phyloP scores from a whole-genome alignment of 2,113 vertebrate species.

The Meriones unguiculatus region DNA sequence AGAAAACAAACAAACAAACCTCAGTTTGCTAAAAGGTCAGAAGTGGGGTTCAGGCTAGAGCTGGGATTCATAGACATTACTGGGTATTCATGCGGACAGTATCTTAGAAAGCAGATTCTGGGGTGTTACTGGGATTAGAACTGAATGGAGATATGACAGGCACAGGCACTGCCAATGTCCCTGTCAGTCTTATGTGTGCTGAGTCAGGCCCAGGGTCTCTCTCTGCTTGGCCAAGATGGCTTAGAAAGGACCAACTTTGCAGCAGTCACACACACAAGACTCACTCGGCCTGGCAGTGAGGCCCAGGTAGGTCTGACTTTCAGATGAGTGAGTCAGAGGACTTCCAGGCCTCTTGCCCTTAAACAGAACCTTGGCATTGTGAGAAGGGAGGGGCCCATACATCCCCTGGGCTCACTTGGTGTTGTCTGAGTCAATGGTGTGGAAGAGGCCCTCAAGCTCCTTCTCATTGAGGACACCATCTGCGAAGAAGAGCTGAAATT shows the following conservation, averaged over 20 bases:
- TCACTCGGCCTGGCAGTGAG: too few species aligned
- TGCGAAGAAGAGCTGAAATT: constrained; percentile 98
- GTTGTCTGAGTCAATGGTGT: constrained; percentile 98
- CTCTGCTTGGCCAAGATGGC: neutral
- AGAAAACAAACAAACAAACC: neutral
- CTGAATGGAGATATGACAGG: neutral
- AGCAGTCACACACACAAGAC: neutral
- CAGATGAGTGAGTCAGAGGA: neutral
- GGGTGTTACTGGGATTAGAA: neutral
- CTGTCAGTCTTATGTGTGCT: rapidly evolving
- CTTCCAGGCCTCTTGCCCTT: neutral
- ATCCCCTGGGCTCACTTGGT: constrained; percentile 91
- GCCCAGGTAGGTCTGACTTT: neutral
- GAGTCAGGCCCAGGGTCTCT: neutral
- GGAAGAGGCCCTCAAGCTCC: constrained; percentile 97
- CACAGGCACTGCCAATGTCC: rapidly evolving
- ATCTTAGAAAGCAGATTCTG: neutral
- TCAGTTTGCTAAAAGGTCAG: neutral
- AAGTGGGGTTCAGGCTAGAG: neutral
- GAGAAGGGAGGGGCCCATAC: neutral
- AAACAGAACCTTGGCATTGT: neutral
- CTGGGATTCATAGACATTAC: too few species aligned
- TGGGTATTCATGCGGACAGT: neutral
- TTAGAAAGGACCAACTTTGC: neutral
- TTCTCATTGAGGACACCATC: constrained; percentile 96